A percentile compares a stretch with the other conserved stretches of the same genome.
These are phyloP conservation scores for Macrosteles quadrilineatus DNA, from an alignment of 1,140 invertebrate species.

Conservation along the genomic window DNA sequence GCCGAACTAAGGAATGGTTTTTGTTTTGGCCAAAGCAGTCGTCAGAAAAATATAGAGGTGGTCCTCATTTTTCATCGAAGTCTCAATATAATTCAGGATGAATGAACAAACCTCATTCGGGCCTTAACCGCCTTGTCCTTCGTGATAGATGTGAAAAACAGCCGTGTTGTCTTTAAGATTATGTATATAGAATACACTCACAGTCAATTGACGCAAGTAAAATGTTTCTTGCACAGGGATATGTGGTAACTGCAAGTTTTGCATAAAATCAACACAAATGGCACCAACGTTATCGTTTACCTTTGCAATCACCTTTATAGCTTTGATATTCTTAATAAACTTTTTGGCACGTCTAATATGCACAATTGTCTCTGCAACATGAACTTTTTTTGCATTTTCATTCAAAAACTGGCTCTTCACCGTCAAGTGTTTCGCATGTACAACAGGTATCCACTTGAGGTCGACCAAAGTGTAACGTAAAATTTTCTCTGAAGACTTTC, in stretches of 20 bases:
- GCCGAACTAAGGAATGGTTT: conserved; percentile 31
- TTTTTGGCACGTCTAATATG: conserved; percentile 23
- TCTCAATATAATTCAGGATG: conserved; percentile 20
- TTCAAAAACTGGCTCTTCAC: conserved; percentile 27
- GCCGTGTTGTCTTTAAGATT: conserved; percentile 22
- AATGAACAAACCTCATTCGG: conserved; percentile 29
- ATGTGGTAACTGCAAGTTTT: conserved; percentile 33
- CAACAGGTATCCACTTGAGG: conserved; percentile 32
- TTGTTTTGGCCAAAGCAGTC: conserved; percentile 38
- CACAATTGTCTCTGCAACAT: conserved; percentile 19
- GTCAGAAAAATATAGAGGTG: conserved; percentile 37
- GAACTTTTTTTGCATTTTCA: conserved; percentile 28
- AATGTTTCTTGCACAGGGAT: conserved; percentile 34
- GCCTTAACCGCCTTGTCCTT: conserved; percentile 24
- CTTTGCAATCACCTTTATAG: background rate
- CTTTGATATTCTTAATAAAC: conserved; percentile 15
- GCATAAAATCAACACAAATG: conserved; percentile 34
- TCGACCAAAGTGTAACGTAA: conserved; percentile 20
- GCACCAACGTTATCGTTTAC: conserved; percentile 3
- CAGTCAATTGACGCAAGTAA: conserved; percentile 30
- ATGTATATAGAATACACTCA: conserved; percentile 22
- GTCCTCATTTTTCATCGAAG: background rate
- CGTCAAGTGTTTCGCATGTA: conserved; percentile 29
- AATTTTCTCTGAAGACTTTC: conserved; percentile 28
- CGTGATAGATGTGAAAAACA: conserved; percentile 27